phyloP scores from a whole-genome alignment of 2,888 invertebrate species.

The Physocephala rufipes region DNA sequence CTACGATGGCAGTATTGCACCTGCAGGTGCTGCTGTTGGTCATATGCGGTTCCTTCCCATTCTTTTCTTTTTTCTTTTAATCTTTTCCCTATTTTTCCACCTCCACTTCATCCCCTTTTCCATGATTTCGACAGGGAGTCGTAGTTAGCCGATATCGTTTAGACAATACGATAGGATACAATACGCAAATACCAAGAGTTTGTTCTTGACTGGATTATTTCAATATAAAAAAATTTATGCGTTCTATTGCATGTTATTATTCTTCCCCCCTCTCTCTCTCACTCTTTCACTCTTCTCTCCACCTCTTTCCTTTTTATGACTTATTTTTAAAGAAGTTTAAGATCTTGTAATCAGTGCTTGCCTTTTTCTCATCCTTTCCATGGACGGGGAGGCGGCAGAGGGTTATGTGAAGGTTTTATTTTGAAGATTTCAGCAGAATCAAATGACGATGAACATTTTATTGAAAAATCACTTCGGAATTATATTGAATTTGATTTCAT shows the following conservation, averaged over 20 bases:
- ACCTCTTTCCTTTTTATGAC: slow-evolving; percentile 11
- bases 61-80: slow-evolving; percentile 2
- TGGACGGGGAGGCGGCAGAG: neutral
- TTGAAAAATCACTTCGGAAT: too few species aligned
- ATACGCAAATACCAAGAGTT: too few species aligned
- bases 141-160: neutral
- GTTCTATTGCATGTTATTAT: neutral
- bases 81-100: neutral
- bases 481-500: too few species aligned
- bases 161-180: too few species aligned
- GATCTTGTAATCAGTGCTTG: slow-evolving; percentile 43
- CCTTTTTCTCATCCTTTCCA: neutral
- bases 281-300: too few species aligned
- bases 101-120: neutral
- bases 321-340: slow-evolving; percentile 33
- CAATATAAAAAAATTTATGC: too few species aligned
- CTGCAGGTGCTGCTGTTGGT: slow-evolving; percentile 31
- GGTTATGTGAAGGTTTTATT: too few species aligned
- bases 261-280: neutral
- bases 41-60: neutral
- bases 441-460: too few species aligned
- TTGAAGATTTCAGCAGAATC: too few species aligned
- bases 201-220: too few species aligned
- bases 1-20: slow-evolving; percentile 11
- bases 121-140: neutral